Percentiles rank a stretch among this genome's conserved stretches.
Evolutionary conservation across 2,888 invertebrate genomes (phyloP).

Genomic region (Sesamia inferens): DNA sequence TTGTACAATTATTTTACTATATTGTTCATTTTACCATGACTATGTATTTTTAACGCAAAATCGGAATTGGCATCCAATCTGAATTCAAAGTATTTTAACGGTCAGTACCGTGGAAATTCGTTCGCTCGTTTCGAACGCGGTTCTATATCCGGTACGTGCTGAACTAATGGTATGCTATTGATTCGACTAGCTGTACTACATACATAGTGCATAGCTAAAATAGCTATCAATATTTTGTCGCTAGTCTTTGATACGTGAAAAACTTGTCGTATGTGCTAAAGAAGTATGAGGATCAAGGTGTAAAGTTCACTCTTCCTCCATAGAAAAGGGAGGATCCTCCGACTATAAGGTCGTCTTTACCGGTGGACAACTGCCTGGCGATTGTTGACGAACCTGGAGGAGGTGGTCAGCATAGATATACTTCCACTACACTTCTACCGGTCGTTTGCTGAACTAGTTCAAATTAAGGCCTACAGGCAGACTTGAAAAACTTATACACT

Average conservation of each 20-base stretch:
- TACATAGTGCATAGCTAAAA: background rate
- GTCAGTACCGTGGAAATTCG: conserved; percentile 20
- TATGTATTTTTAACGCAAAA: background rate
- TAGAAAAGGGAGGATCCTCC: background rate
- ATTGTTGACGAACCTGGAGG: too few relatives aligned
- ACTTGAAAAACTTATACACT: background rate
- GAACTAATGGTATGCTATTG: conserved; percentile 64
- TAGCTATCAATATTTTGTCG: background rate
- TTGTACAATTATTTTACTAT: too few relatives aligned
- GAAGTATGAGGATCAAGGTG: background rate
- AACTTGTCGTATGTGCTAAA: background rate
- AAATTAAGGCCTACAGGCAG: background rate
- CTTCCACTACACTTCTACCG: too few relatives aligned
- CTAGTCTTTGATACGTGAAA: background rate
- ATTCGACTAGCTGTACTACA: conserved; percentile 54
- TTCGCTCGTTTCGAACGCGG: conserved; percentile 22
- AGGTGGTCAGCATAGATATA: too few relatives aligned
- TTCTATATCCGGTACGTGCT: conserved; percentile 30
- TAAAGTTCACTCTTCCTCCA: background rate
- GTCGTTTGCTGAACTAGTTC: background rate
- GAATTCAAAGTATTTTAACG: conserved; percentile 38
- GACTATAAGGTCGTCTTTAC: too few relatives aligned
- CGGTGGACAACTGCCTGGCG: too few relatives aligned
- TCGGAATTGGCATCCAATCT: conserved; percentile 32
- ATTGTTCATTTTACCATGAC: background rate